A percentile compares a stretch with the other conserved stretches of the same genome.
Evolutionary conservation across 2,797 vertebrate species (phyloP).

Genomic region (Acipenser transmontanus): DNA sequence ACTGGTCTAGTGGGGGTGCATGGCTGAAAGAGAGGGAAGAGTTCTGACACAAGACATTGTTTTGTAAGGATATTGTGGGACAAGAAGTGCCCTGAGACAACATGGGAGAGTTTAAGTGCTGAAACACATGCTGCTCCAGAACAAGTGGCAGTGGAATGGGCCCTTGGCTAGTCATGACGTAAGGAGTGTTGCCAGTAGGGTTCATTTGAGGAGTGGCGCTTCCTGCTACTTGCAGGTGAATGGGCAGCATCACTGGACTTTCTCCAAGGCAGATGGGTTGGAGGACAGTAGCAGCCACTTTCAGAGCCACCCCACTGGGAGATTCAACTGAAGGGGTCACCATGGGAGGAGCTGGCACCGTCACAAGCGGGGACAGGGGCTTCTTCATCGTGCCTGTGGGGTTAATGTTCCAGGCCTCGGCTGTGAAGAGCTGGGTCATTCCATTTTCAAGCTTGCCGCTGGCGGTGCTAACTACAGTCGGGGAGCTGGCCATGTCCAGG

Average conservation of each 20-base stretch:
- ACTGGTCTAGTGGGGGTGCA: conserved; percentile 71
- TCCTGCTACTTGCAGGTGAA: conserved; percentile 79
- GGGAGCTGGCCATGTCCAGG: conserved; percentile 62
- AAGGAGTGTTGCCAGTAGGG: conserved; percentile 68
- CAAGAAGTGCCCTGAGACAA: conserved; percentile 68
- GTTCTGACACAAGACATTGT: conserved; percentile 70
- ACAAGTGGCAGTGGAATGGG: conserved; percentile 84
- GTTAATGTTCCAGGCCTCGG: conserved; percentile 72
- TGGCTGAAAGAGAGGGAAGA: conserved; percentile 60
- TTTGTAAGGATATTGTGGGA: conserved; percentile 64
- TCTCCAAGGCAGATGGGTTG: conserved; percentile 93
- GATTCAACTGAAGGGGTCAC: conserved; percentile 65
- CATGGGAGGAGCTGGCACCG: conserved; percentile 64
- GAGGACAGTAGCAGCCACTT: conserved; percentile 84
- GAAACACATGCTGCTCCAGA: conserved; percentile 88
- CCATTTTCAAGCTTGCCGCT: conserved; percentile 75
- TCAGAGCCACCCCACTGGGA: conserved; percentile 79
- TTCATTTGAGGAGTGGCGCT: conserved; percentile 70
- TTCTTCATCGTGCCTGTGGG: conserved; percentile 74
- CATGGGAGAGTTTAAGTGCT: conserved; percentile 83
- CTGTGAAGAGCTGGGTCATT: conserved; percentile 60
- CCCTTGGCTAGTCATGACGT: conserved; percentile 83
- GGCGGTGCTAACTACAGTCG: conserved; percentile 44
- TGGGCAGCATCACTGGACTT: conserved; percentile 83
- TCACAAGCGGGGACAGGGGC: conserved; percentile 60